phyloP scores from a whole-genome alignment of 2,797 vertebrate species.

The Argya squamiceps region DNA sequence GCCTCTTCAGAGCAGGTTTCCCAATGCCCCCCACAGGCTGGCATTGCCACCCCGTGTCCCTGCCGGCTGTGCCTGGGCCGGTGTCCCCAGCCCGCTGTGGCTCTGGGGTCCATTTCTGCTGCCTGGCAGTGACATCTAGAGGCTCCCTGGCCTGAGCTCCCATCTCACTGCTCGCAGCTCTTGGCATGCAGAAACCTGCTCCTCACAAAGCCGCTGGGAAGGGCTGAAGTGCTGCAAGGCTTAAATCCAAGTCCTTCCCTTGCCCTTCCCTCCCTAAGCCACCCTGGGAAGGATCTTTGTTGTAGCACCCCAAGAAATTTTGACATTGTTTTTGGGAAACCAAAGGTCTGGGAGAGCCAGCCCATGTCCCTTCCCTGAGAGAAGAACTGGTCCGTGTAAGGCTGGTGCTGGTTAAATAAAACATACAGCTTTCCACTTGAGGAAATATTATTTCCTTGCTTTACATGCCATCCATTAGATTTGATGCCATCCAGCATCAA shows the following conservation, averaged over 20 bases:
- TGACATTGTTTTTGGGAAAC: not conserved
- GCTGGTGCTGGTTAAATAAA: not conserved
- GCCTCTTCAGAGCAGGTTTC: not conserved
- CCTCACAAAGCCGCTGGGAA: not conserved
- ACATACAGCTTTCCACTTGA: not conserved
- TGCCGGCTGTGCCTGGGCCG: fast-evolving
- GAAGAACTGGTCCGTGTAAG: not conserved
- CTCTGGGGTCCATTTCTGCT: not conserved
- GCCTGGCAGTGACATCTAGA: slow-evolving; percentile 66
- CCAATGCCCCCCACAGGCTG: not conserved
- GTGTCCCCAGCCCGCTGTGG: not conserved
- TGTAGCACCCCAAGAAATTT: not conserved
- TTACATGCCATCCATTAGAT: not conserved
- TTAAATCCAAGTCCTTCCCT: not conserved
- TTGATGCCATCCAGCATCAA: not conserved
- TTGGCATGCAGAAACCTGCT: not conserved
- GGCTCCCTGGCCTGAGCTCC: not conserved
- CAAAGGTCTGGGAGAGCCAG: not conserved
- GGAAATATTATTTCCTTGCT: not conserved
- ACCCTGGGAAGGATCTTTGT: not conserved
- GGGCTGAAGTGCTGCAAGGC: not conserved
- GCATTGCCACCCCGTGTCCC: fast-evolving
- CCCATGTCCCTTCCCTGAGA: not conserved
- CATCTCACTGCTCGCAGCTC: not conserved
- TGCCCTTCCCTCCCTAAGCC: not conserved